Evolutionary conservation across 2,797 vertebrate species (phyloP).

Genomic region (Prionace glauca): DNA sequence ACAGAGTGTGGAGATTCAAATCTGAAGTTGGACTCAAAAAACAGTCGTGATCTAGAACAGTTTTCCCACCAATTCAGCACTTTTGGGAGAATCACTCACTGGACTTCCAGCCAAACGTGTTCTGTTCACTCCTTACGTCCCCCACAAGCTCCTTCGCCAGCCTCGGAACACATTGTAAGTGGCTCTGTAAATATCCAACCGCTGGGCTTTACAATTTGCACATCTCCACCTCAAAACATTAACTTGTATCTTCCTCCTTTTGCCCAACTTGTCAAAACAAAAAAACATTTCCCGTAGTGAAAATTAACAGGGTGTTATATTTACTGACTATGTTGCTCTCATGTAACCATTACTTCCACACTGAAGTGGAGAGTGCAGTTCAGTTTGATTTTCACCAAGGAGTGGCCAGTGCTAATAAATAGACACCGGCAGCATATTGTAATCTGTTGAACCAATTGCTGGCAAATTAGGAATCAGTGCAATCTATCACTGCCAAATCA

Average conservation of each 20-base stretch:
- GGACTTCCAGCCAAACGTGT: no score
- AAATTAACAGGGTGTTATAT: neutral
- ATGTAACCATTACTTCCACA: neutral
- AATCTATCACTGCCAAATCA: neutral
- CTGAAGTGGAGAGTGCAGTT: neutral
- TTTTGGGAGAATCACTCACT: no score
- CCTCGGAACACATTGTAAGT: no score
- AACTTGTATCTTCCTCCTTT: neutral
- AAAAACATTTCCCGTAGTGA: neutral
- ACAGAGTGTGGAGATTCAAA: no score
- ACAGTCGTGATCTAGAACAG: no score
- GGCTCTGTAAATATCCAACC: no score
- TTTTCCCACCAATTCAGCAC: no score
- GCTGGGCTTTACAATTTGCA: neutral
- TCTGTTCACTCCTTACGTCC: no score
- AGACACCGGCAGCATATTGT: neutral
- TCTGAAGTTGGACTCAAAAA: no score
- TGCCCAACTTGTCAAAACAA: neutral
- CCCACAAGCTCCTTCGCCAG: no score
- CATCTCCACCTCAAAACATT: neutral
- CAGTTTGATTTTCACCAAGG: neutral
- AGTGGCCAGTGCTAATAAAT: neutral
- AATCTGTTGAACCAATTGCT: neutral
- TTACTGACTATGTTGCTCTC: neutral
- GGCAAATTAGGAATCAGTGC: neutral